These are phyloP conservation scores for Merodon equestris DNA, from an alignment of 2,888 invertebrate genomes.

Conservation along the genomic window DNA sequence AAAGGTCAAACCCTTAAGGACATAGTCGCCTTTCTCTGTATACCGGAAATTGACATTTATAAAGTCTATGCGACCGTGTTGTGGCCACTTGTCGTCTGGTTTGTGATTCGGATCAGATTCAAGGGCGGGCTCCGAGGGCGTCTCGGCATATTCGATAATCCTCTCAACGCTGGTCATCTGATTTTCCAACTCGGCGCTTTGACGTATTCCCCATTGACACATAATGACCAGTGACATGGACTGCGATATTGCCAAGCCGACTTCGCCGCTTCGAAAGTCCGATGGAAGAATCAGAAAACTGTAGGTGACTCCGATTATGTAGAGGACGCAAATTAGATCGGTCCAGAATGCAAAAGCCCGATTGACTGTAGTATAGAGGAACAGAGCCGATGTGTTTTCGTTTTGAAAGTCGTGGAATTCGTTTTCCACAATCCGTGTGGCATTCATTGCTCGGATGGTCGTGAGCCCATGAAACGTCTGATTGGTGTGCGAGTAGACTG, in stretches of 20 bases:
- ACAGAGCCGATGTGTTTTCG: slow-evolving; percentile 87
- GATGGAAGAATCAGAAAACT: slow-evolving; percentile 86
- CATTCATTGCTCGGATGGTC: slow-evolving; percentile 86
- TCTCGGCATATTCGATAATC: slow-evolving; percentile 87
- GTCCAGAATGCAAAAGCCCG: slow-evolving; percentile 96
- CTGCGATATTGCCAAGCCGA: slow-evolving; percentile 86
- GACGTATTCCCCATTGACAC: slow-evolving; percentile 91
- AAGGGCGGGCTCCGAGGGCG: slow-evolving; percentile 83
- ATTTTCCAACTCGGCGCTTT: slow-evolving; percentile 90
- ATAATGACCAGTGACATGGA: slow-evolving; percentile 85
- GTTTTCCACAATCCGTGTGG: slow-evolving; percentile 82
- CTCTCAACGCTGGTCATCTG: slow-evolving; percentile 92
- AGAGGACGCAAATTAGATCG: slow-evolving; percentile 91
- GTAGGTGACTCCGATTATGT: slow-evolving; percentile 90
- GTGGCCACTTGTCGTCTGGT: slow-evolving; percentile 84
- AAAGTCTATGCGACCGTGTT: slow-evolving; percentile 84
- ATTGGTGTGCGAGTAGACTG: slow-evolving; percentile 87
- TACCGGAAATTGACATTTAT: slow-evolving; percentile 85
- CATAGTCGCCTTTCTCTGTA: slow-evolving; percentile 83
- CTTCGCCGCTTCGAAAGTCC: slow-evolving; percentile 81
- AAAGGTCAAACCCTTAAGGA: slow-evolving; percentile 87
- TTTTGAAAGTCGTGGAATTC: slow-evolving; percentile 85
- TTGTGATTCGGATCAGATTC: slow-evolving; percentile 78
- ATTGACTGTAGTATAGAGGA: slow-evolving; percentile 90
- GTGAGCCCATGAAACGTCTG: slow-evolving; percentile 87